A percentile compares a stretch with the other conserved stretches of the same genome.
These are phyloP conservation scores for Moxostoma hubbsi DNA, from an alignment of 2,797 vertebrate genomes.

Conservation along the genomic window DNA sequence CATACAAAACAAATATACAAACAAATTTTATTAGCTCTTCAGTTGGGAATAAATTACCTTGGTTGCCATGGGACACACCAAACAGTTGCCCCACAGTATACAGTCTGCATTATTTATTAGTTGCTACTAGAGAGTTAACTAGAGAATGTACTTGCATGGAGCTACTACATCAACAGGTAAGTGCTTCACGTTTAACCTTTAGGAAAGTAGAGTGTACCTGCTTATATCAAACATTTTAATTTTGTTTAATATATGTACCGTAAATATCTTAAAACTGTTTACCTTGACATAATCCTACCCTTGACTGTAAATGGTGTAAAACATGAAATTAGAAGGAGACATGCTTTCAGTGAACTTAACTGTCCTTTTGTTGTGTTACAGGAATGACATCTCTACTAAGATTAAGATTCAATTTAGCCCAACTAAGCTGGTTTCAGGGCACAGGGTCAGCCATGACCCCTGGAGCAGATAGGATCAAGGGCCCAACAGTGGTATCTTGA, in stretches of 20 bases:
- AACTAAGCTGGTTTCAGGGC: too few relatives aligned
- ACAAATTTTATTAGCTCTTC: background rate
- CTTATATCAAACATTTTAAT: background rate
- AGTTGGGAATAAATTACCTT: slow-evolving; percentile 64
- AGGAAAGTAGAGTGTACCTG: background rate
- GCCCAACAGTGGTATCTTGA: too few relatives aligned
- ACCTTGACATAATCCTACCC: too few relatives aligned
- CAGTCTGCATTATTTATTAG: slow-evolving; percentile 68
- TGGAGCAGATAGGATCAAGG: too few relatives aligned
- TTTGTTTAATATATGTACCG: background rate
- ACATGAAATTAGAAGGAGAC: background rate
- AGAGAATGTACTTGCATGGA: slow-evolving; percentile 4
- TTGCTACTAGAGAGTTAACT: background rate
- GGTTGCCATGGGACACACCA: slow-evolving; percentile 73
- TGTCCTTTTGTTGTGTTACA: slow-evolving; percentile 4
- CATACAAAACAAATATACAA: background rate
- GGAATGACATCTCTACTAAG: slow-evolving; percentile 76
- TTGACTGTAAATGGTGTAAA: background rate
- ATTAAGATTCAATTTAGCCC: too few relatives aligned
- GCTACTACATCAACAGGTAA: slow-evolving; percentile 51
- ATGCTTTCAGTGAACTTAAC: background rate
- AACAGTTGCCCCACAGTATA: slow-evolving; percentile 43
- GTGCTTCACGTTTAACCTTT: background rate
- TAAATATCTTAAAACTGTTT: background rate
- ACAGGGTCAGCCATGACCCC: too few relatives aligned